Evolutionary conservation across 2,797 vertebrate genomes (phyloP), one percentile per base, ranked within the genome.

Genomic region (Chiroxiphia lanceolata): DNA sequence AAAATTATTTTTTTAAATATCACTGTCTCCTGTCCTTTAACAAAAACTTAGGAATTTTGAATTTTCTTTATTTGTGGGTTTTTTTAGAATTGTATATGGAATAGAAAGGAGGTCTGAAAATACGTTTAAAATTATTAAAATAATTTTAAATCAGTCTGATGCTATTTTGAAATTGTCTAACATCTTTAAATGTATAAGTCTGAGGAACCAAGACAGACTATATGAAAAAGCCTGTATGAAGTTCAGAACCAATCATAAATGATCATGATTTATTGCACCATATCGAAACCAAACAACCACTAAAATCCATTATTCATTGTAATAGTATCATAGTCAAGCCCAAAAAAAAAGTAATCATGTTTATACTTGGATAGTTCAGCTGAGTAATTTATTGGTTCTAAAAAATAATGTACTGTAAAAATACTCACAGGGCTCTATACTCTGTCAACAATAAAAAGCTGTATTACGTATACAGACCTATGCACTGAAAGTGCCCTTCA

Each of bases 371-470:
- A 44, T 92, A 89, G 60, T 86, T 95, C 82, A 63, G 72, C 80
- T 40, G 48, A 81, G 82, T 93, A 96, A 97, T 94, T 94, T 96
- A 97, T 97, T 93, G 83, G 61, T 96, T 97, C 92, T 77, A 70
- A 95, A 96, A 97, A 96, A 95, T 94, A 95, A 96, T 81, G 70
- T 56, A 87, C 74, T 89, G 59, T 92, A 88, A 96, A 95, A 96
- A 92, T 91, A 93, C 61, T 80, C 23, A 15, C 23, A 88, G 71
- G 63, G 36, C 75, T 94, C 34, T 83, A 84, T 71, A 81, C 64
- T 87, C 83, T 78, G 63, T 84, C 68, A 97, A 85, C 65, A 94
- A 74, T 94, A 94, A 96, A 95, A 93, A 51, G 15, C 69, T 53
- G 12, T 86, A 63, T 94, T 94, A 89, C 75, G 25, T 91, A 67